Evolutionary conservation across 1,140 invertebrate genomes (phyloP).

Genomic region (Neodiprion virginianus): DNA sequence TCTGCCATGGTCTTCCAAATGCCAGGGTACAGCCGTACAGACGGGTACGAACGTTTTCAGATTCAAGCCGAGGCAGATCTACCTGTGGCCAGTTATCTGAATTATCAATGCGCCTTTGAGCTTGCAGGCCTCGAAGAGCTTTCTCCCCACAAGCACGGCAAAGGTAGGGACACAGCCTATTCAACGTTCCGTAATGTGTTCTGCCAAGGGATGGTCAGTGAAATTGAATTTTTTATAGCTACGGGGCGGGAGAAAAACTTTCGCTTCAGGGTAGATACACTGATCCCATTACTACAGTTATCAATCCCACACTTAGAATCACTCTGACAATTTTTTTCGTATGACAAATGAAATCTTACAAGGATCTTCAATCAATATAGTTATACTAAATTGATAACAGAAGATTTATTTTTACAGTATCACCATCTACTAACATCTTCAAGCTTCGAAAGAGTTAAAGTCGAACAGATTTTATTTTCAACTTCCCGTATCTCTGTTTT

Average conservation of each 20-base stretch:
- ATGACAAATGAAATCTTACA: too few species aligned
- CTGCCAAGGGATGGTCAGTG: not conserved
- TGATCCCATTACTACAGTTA: not conserved
- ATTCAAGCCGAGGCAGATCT: not conserved
- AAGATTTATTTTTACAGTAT: too few species aligned
- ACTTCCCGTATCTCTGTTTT: too few species aligned
- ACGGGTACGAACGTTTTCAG: not conserved
- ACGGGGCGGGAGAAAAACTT: not conserved
- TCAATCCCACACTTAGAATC: not conserved
- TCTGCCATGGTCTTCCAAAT: too few species aligned
- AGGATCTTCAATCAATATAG: too few species aligned
- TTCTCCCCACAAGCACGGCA: not conserved
- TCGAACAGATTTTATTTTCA: too few species aligned
- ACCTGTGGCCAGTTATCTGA: constrained; percentile 2
- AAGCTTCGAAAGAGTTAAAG: too few species aligned
- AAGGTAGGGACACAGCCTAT: not conserved
- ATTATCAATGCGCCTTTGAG: not conserved
- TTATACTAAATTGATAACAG: too few species aligned
- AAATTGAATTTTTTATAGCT: not conserved
- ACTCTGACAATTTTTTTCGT: too few species aligned
- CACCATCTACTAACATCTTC: too few species aligned
- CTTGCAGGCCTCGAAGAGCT: not conserved
- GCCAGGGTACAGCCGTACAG: too few species aligned
- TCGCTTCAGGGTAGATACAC: not conserved
- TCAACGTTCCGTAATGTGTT: not conserved